Base-by-base conservation (phyloP, 2,113 vertebrate genomes). In the Athene cunicularia region DNA sequence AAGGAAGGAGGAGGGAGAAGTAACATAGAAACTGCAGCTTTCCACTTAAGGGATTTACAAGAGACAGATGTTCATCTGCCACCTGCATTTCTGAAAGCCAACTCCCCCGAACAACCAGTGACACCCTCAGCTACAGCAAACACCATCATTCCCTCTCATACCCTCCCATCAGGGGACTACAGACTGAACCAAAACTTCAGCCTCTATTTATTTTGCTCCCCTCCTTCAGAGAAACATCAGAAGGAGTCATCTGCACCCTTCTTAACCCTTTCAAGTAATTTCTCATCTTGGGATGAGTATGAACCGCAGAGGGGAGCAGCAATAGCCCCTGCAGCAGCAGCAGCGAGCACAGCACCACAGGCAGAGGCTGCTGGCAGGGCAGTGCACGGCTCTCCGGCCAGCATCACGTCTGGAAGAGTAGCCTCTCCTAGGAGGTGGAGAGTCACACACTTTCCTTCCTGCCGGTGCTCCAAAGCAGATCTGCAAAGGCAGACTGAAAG, bases 111-210 rank as follows among this genome's bases (percentile, higher is more conserved):
- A 68, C 23, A 80, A 71, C 47, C 63, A 39, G 35, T 6, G 33
- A 52, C 1, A 1, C 5, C 60, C 64, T 43, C 0, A 0, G 56
- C 66, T n/a, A 19, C 47, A 63, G 77, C 24, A 58, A 85, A 8
- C 15, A 9, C 37, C 22, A 6, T 47, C 27, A 53, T 8, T 32
- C 39, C 63, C 39, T 43, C 86, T 85, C 50, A 7, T 4, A 14
- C 27, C n/a, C 30, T 74, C 75, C 79, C 43, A 50, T 0, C 9
- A 0, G 19, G 28, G 52, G 39, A 59, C 53, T 33, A 16, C 39
- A 41, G 20, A 86, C n/a, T 17, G 37, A 72, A 70, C n/a, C 43
- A 76, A 86, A 88, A 24, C n/a, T 8, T 47, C 45, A 30, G 37
- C 58, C 75, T 72, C 47, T 35, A 20, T 39, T 93, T 27, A 30